Evolutionary conservation across 37 sponge, comb jelly and placozoan genomes (phyloP).

Genomic region (Haliclona indistincta): DNA sequence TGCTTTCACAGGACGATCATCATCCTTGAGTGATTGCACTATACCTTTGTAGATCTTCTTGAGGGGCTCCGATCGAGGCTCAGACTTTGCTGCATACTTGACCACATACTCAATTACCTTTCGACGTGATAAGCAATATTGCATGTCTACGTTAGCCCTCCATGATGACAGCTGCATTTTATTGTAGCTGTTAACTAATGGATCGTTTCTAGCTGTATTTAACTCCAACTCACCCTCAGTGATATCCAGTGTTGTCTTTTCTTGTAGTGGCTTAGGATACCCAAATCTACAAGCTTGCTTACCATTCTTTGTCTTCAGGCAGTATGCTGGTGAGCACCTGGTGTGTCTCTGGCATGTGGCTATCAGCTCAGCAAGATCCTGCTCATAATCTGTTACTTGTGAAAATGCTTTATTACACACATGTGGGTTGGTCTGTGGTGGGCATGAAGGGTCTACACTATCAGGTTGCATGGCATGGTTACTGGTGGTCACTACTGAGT

Average conservation of each 20-base stretch:
- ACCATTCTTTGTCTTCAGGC: constrained; percentile 41
- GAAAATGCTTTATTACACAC: too few relatives aligned
- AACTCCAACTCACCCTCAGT: background rate
- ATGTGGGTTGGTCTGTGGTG: too few relatives aligned
- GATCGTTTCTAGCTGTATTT: constrained; percentile 44
- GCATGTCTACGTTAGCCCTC: constrained; percentile 63
- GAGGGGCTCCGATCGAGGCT: constrained; percentile 32
- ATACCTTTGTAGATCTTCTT: constrained; percentile 20
- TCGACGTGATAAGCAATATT: constrained; percentile 32
- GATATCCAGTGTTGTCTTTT: constrained; percentile 11
- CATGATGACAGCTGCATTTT: constrained; percentile 52
- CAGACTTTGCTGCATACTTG: constrained; percentile 54
- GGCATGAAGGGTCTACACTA: too few relatives aligned
- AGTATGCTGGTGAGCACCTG: constrained; percentile 47
- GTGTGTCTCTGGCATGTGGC: constrained; percentile 68
- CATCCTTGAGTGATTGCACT: constrained; percentile 7
- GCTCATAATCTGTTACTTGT: constrained; percentile 15
- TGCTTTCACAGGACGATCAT: constrained; percentile 24
- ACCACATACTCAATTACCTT: constrained; percentile 35
- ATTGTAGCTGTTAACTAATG: constrained; percentile 38
- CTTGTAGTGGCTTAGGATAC: constrained; percentile 44
- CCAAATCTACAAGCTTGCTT: constrained; percentile 52
- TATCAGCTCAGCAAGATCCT: constrained; percentile 54
- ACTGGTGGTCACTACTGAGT: too few relatives aligned
- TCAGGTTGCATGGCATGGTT: too few relatives aligned